Base-by-base conservation (phyloP, 1,140 invertebrate genomes). In the Hyposmocoma kahamanoa region DNA sequence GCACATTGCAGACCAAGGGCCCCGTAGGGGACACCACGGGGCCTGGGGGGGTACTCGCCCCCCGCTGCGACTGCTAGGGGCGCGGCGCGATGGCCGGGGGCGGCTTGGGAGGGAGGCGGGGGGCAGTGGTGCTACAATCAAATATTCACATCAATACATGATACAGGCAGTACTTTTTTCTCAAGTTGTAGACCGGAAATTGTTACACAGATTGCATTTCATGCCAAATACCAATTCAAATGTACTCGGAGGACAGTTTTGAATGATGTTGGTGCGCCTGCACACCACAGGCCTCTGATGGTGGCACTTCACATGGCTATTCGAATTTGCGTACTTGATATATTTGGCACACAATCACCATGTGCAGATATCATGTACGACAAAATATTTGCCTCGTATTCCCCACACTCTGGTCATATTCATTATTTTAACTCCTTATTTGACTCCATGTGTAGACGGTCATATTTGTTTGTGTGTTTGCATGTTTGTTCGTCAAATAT, bases 31-130 rank as follows among this genome's bases (percentile, higher is more conserved):
- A 17, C 10, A 8, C 32, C 10, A 8, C 18, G 32, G 5, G 11
- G 24, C 24, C 11, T 5, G 24, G 24, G 11, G 5, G 5, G 24
- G 24, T 26, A 11, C 24, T 26, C 5, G 24, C 20, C 28, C 46
- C 22, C 45, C 10, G 51, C 28, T 38, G 24, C 22, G 22, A 21
- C 44, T 21, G 58, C 62, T 67, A 71, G 36, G 72, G 59, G 32
- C 67, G 63, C 43, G 73, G 60, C 18, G 69, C 66, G 36, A 65
- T 69, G 15, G 67, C 52, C 18, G 72, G 58, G 8, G 70, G 62
- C 17, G 80, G 80, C 64, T 80, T 83, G 17, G 80, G 80, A 3
- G 80, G 80, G 41, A 83, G 55, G n/a, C 72, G 68, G 0, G 80
- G 83, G 1, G 76, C 76, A 22, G 59, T 32, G 18, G 62, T 65